Evolutionary conservation across 2,797 vertebrate species (phyloP), one percentile per base, ranked within the genome.

Genomic region (Chelidonichthys spinosus): DNA sequence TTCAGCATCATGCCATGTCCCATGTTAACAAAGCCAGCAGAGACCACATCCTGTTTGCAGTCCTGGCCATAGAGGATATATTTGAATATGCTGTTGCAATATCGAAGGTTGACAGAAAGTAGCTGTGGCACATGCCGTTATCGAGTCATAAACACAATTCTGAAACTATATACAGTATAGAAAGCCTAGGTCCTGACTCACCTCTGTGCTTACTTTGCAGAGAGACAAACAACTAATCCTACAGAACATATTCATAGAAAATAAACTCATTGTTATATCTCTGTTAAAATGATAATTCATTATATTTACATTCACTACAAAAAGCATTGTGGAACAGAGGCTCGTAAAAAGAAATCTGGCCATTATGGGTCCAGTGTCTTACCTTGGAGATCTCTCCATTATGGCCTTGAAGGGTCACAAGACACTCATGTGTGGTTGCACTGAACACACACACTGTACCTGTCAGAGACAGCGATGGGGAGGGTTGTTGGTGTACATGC

Each of bases 331-430:
- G 2, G 14, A 64, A 44, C 1, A 3, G 6, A 59, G 44, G 7
- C 18, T 40, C 6, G 10, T 36, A n/a, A 49, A 59, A 40, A n/a
- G 36, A 58, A 65, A 40, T 8, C 4, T 39, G 13, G 0, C 1
- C 9, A 36, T 70, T 69, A 36, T 18, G 46, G 9, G 37, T 50
- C 25, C 6, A 17, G 32, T 49, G 55, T 62, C 82, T 78, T 87
- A 97, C 98, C 95, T 97, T 99, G 37, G 96, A 98, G 90, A 99
- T 96, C 83, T 98, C 97, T 44, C 95, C 95, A 47, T 91, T 89
- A 4, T 99, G 98, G n/a, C 98, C 97, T 82, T 96, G 94, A 11
- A 98, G 84, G 62, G 94, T 97, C 78, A 93, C 82, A 7, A 97
- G 91, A 90, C 96, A 97, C 74, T 96, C 88, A 79, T 94, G 95